Evolutionary conservation across 2,113 vertebrate species (phyloP).

Genomic region (Hemiscyllium ocellatum): DNA sequence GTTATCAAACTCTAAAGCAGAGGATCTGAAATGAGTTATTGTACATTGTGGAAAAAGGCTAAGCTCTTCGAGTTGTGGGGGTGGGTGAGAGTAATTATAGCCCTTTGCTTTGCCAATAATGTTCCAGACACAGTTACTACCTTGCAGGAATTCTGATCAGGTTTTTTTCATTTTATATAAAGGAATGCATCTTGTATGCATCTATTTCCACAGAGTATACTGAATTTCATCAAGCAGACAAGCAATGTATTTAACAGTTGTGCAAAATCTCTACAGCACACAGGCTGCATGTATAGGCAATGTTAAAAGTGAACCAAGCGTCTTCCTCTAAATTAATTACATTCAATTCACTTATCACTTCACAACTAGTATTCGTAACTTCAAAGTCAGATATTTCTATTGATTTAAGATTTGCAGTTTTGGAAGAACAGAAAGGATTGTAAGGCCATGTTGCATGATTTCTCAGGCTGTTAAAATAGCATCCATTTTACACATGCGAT

Average conservation of each 20-base stretch:
- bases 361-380: not conserved
- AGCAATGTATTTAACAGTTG: not conserved
- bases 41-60: not conserved
- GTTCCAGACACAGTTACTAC: not conserved
- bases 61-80: not conserved
- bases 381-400: not conserved
- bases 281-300: not conserved
- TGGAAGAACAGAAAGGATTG: not conserved
- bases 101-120: not conserved
- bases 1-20: not conserved
- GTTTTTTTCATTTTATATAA: not conserved
- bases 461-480: not conserved
- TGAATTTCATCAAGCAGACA: not conserved
- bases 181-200: not conserved
- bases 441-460: not conserved
- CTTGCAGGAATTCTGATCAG: not conserved
- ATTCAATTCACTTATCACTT: slow-evolving; percentile 13
- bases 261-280: not conserved
- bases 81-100: not conserved
- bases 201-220: not conserved
- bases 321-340: not conserved
- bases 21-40: not conserved
- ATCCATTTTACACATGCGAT: not conserved
- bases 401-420: not conserved
- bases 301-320: not conserved